Percentiles rank a stretch among this genome's conserved stretches.
These are phyloP conservation scores for Microtus obscurus DNA, from an alignment of 2,797 vertebrate species.

Conservation along the genomic window DNA sequence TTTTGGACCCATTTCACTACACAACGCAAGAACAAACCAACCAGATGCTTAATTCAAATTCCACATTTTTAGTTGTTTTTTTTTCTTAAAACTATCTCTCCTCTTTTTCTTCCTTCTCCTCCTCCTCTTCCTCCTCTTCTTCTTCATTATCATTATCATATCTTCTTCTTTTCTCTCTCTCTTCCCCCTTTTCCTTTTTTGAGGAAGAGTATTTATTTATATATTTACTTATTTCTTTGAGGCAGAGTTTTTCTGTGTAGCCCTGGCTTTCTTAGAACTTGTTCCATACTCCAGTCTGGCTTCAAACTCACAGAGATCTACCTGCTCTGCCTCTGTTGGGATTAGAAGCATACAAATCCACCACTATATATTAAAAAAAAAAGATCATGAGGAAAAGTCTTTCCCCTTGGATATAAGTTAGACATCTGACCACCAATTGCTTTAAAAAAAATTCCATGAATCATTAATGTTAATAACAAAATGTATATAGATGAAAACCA, in stretches of 20 bases:
- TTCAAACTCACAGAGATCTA: not conserved
- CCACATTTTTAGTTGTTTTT: not conserved
- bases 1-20: not conserved
- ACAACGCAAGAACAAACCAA: conserved; percentile 4
- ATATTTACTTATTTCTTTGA: not conserved
- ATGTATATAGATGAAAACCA: not conserved
- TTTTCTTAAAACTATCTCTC: not conserved
- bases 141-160: not conserved
- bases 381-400: not conserved
- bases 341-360: not conserved
- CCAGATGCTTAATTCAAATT: not conserved
- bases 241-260: not conserved
- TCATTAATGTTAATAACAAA: conserved; percentile 35
- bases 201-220: no score
- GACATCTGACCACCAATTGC: not conserved
- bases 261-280: not conserved
- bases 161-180: not conserved
- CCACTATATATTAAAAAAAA: not conserved
- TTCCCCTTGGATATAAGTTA: conserved; percentile 2
- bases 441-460: not conserved
- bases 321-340: not conserved
- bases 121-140: rapidly evolving
- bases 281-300: not conserved
- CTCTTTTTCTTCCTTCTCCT: not conserved
- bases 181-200: not conserved